These are phyloP conservation scores for Pheosia gnoma DNA, from an alignment of 2,888 invertebrate species.

Conservation along the genomic window DNA sequence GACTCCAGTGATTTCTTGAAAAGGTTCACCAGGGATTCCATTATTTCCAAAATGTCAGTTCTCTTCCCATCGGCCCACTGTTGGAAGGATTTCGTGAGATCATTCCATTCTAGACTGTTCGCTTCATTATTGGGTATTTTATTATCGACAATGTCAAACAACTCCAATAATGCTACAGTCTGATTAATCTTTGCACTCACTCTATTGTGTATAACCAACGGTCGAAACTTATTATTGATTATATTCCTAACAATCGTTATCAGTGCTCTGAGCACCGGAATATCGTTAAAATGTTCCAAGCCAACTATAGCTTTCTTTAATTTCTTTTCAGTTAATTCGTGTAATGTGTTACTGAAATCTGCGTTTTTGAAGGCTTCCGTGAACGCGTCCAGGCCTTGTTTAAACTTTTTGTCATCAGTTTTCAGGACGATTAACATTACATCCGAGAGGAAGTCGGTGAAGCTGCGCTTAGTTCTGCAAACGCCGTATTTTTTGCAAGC, in stretches of 20 bases:
- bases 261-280: conserved; percentile 15
- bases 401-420: conserved; percentile 41
- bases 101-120: conserved; percentile 37
- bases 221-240: conserved; percentile 42
- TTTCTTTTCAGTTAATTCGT: conserved; percentile 22
- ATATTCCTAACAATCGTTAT: conserved; percentile 38
- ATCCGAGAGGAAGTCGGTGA: conserved; percentile 41
- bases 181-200: conserved; percentile 27
- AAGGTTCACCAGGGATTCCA: conserved; percentile 22
- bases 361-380: conserved; percentile 47
- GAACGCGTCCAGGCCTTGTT: conserved; percentile 38
- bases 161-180: conserved; percentile 48
- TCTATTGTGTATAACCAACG: conserved; percentile 27
- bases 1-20: conserved; percentile 10
- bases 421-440: conserved; percentile 35
- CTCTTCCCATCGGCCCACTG: conserved; percentile 36
- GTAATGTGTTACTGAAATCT: conserved; percentile 29
- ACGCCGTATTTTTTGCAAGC: conserved; percentile 51
- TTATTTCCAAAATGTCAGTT: conserved; percentile 31
- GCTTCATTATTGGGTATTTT: conserved; percentile 33
- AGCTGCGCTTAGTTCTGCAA: conserved; percentile 44
- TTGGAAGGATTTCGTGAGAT: conserved; percentile 29
- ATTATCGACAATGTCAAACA: conserved; percentile 42
- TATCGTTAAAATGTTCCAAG: conserved; percentile 21
- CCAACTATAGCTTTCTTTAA: conserved; percentile 19